Conservation (phyloP, 1,140 invertebrate species). For the Psilanteris sp. region DNA sequence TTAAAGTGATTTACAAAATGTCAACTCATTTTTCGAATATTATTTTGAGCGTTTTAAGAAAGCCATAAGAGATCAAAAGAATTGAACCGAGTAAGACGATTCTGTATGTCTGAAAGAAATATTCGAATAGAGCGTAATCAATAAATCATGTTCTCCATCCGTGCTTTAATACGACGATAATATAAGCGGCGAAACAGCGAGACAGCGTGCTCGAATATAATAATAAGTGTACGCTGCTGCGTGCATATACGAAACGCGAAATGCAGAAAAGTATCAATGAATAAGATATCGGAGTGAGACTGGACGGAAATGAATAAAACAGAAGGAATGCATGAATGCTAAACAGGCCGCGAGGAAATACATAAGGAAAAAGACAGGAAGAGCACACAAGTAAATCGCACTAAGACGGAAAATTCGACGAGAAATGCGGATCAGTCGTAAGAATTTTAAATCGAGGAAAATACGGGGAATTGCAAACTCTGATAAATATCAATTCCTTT, state of each 20-base stretch:
- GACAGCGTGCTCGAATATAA: conserved; percentile 28
- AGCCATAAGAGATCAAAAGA: conserved; percentile 22
- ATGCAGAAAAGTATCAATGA: conserved; percentile 64
- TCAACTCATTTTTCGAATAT: conserved; percentile 27
- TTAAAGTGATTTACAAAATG: conserved; percentile 1
- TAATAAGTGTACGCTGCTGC: conserved; percentile 41
- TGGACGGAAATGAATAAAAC: conserved; percentile 65
- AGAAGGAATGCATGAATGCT: conserved; percentile 62
- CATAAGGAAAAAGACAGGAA: conserved; percentile 23
- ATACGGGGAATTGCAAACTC: conserved; percentile 16
- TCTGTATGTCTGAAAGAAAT: conserved; percentile 25
- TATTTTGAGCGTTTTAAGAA: conserved; percentile 11
- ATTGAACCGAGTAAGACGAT: conserved; percentile 13
- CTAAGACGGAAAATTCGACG: conserved; percentile 51
- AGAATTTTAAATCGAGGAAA: conserved; percentile 54
- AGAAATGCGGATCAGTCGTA: conserved; percentile 42
- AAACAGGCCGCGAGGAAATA: conserved; percentile 35
- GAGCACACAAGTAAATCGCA: conserved; percentile 50
- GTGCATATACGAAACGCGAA: conserved; percentile 35
- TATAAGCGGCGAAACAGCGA: conserved; percentile 36
- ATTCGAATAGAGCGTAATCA: conserved; percentile 40
- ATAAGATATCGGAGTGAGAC: conserved; percentile 56
- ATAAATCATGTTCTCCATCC: conserved; percentile 37
- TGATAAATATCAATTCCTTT: conserved; percentile 52
- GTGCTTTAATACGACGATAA: conserved; percentile 43